These are phyloP conservation scores for Malurus elegans DNA, from an alignment of 2,113 vertebrate species.

Conservation along the genomic window DNA sequence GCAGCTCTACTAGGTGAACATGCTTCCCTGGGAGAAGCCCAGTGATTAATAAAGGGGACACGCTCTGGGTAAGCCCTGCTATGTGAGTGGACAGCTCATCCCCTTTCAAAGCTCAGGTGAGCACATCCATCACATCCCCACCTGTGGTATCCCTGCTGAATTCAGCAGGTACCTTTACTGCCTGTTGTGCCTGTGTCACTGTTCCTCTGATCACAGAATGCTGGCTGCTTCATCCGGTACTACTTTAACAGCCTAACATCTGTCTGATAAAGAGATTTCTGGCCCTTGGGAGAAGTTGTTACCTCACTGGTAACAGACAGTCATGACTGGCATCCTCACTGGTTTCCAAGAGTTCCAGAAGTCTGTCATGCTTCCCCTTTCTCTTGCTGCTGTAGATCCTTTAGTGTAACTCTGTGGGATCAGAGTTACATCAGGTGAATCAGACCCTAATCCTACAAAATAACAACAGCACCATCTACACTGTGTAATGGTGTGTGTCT, in stretches of 20 bases:
- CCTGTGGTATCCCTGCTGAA: background rate
- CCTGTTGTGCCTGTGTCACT: background rate
- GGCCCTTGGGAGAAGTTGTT: background rate
- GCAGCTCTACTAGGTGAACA: background rate
- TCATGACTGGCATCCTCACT: background rate
- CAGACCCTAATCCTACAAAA: background rate
- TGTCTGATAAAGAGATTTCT: background rate
- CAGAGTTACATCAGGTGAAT: background rate
- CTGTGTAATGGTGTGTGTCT: background rate
- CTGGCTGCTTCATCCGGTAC: background rate
- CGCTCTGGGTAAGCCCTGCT: background rate
- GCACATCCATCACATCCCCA: rapidly evolving
- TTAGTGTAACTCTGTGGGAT: background rate
- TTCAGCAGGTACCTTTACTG: background rate
- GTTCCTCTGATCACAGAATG: background rate
- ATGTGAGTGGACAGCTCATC: background rate
- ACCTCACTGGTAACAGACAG: background rate
- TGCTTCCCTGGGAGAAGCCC: background rate
- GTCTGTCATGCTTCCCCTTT: rapidly evolving
- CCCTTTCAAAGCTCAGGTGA: background rate
- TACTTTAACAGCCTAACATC: background rate
- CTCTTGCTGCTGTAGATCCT: background rate
- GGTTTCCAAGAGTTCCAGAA: background rate
- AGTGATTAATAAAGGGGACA: background rate
- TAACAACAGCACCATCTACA: background rate